Base-by-base conservation (phyloP, 1,140 invertebrate genomes). In the Drosophila santomea region DNA sequence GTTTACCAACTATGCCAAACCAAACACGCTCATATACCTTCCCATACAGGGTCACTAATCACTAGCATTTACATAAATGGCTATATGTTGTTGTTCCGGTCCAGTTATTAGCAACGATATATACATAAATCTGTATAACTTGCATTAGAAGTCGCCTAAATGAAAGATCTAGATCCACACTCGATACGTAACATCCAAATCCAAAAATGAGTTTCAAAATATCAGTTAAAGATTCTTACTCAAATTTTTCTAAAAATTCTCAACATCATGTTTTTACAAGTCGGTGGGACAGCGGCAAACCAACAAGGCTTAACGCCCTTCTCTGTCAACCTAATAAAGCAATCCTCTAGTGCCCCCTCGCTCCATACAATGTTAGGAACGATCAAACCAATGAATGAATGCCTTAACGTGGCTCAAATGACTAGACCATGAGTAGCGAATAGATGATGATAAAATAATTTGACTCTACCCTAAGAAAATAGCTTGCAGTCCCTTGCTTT, bases 311-410 rank as follows among this genome's bases (percentile, higher is more conserved):
- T 28, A 66, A 60, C 58, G 50, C 54, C 71, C 60, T 47, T 82
- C 83, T 86, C 82, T 86, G 83, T 86, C 82, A 67, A 86, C 72
- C 82, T 83, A 57, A 76, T 59, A 51, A 83, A 88, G 79, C 79
- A 86, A 86, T 89, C 79, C 84, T 73, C 47, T 82, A 79, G 83
- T 86, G 83, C 83, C 83, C 68, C 68, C 57, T 80, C 83, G 83
- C 51, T 83, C 69, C 58, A 63, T 77, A 77, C 67, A 57, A 76
- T 74, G 66, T 75, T 78, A 67, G 66, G 79, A 79, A 79, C 75
- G 78, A 85, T 78, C 55, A 52, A 81, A 80, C 64, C 71, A 58
- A 71, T 50, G 72, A 73, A 76, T 56, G 58, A 79, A 88, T 86
- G 83, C 83, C 83, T 88, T 86, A 88, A 79, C 50, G 71, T 79